A percentile compares a stretch with the other conserved stretches of the same genome.
phyloP scores from a whole-genome alignment of 2,797 vertebrate species.

The Australoheros facetus region DNA sequence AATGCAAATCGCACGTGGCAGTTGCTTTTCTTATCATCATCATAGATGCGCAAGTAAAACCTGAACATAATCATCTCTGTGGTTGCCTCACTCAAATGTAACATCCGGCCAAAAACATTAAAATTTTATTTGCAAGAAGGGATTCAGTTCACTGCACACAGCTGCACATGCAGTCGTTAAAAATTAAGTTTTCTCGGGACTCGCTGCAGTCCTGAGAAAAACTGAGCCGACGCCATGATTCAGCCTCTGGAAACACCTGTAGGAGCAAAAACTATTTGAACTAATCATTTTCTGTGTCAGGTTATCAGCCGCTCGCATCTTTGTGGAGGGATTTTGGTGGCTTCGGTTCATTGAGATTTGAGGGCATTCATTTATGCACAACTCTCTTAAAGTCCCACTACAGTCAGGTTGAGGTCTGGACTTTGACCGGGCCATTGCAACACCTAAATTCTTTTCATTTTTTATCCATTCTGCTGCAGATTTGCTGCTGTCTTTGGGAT shows the following conservation, averaged over 20 bases:
- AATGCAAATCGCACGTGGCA: fast-evolving
- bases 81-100: not conserved
- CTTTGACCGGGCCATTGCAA: not conserved
- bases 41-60: no score
- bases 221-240: not conserved
- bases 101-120: not conserved
- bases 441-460: not conserved
- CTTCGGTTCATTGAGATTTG: not conserved
- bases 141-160: not conserved
- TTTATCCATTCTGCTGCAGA: not conserved
- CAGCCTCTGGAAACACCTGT: not conserved
- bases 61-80: not conserved
- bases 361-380: not conserved
- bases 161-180: not conserved
- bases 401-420: not conserved
- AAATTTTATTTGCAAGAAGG: not conserved
- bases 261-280: not conserved
- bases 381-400: no score
- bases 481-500: not conserved
- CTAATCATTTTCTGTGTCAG: not conserved
- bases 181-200: no score
- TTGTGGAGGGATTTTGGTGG: not conserved
- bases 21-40: not conserved
- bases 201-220: not conserved
- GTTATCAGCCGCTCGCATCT: not conserved